Percentiles rank a stretch among this genome's conserved stretches.
Conservation (phyloP, 2,113 vertebrate species). For the Camelus bactrianus region DNA sequence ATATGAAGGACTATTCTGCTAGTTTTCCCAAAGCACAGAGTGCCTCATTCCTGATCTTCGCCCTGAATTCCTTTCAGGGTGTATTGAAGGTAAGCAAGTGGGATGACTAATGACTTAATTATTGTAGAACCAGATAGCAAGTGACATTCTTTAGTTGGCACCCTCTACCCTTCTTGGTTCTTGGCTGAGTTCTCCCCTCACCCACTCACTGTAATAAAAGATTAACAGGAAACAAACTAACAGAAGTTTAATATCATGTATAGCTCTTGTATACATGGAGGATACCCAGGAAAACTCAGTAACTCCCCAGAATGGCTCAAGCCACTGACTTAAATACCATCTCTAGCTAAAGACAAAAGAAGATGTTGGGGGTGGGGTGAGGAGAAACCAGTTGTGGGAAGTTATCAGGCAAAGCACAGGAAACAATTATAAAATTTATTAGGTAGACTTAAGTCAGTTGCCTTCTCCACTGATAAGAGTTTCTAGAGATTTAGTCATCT, state of each 20-base stretch:
- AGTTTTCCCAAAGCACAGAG: not conserved
- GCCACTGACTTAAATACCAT: not conserved
- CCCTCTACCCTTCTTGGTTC: not conserved
- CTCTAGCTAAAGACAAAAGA: not conserved
- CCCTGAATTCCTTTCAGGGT: not conserved
- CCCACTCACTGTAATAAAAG: not conserved
- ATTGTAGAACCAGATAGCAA: not conserved
- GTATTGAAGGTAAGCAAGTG: not conserved
- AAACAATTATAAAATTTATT: not conserved
- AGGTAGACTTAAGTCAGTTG: not conserved
- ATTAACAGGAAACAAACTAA: not conserved
- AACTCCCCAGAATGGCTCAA: not conserved
- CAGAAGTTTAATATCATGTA: not conserved
- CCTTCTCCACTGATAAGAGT: not conserved
- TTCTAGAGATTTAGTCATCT: not conserved
- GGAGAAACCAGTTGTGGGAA: not conserved
- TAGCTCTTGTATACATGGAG: not conserved
- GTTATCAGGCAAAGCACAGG: not conserved
- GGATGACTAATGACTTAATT: not conserved
- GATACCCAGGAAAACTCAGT: not conserved
- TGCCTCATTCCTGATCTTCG: not conserved
- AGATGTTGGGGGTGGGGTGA: too few relatives aligned
- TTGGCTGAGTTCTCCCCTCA: not conserved
- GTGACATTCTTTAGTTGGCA: not conserved
- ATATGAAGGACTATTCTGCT: not conserved